Evolutionary conservation across 2,113 vertebrate species (phyloP).

Genomic region (Callipepla californica): DNA sequence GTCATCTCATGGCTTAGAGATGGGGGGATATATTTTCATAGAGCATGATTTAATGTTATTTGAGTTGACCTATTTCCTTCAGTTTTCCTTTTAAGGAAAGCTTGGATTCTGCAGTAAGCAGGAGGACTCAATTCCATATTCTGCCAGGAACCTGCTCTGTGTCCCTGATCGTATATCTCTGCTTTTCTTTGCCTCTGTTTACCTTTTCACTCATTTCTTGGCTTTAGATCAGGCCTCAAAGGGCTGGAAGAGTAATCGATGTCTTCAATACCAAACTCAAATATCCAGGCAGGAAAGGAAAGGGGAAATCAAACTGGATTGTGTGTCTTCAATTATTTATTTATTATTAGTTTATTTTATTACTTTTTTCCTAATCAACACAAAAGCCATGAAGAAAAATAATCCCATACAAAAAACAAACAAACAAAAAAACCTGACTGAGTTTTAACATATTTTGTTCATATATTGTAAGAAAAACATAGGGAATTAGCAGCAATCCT

Average conservation of each 20-base stretch:
- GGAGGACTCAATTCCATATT: background rate
- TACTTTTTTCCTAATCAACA: background rate
- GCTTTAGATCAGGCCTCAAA: background rate
- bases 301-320: background rate
- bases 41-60: conserved; percentile 39
- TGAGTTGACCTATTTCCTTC: conserved; percentile 51
- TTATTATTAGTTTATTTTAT: background rate
- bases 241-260: background rate
- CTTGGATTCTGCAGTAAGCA: background rate
- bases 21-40: background rate
- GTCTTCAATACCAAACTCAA: conserved; percentile 5
- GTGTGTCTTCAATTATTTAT: accelerated
- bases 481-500: background rate
- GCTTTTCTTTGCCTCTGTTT: conserved; percentile 44
- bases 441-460: background rate
- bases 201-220: conserved; percentile 34
- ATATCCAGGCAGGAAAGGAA: background rate
- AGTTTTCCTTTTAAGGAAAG: conserved; percentile 56
- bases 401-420: background rate
- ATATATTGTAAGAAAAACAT: background rate
- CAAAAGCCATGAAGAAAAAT: background rate
- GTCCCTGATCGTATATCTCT: background rate
- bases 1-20: background rate
- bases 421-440: background rate
- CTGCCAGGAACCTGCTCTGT: conserved; percentile 31